Evolutionary conservation across 1,140 invertebrate species (phyloP), one percentile per base, ranked within the genome.

Genomic region (Aporrectodea caliginosa): DNA sequence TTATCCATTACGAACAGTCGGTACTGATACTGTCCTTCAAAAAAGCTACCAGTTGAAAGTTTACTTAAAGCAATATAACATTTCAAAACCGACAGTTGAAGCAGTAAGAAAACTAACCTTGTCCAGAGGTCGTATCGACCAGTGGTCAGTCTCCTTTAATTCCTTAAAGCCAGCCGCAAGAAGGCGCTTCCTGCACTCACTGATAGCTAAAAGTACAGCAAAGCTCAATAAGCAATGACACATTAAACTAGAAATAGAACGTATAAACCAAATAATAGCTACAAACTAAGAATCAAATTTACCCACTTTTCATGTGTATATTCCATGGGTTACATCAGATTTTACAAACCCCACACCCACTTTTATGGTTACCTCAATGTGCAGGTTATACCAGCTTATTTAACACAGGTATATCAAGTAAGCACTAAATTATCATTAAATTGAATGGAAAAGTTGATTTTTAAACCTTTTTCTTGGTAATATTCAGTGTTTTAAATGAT

Each of bases 91-190:
- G n/a, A n/a, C n/a, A n/a, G n/a, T n/a, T n/a, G n/a, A n/a, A n/a
- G n/a, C n/a, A n/a, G n/a, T n/a, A n/a, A n/a, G n/a, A n/a, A n/a
- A 31, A 33, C 78, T 75, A 69, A 88, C 88, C 85, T 89, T 89
- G n/a, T 86, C 79, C n/a, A 83, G 79, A 29, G 86, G 88, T 35
- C 85, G 82, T 1, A 90, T 83, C 0, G 83, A 80, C 89, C 89
- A 90, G 33, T 82, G 68, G 1, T 89, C 88, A 34, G 84, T 75
- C 75, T 90, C 88, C 43, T 80, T 83, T 27, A 90, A 77, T 80
- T 90, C 88, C 31, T 81, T 83, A 81, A 89, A 90, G 0, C 89
- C 89, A 74, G 86, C 85, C 6, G 83, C 81, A 22, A 86, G 34
- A 35, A 90, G 82, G 30, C 81, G 79, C 30, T 84, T 81, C 74